These are phyloP conservation scores for Athripsodes cinereus DNA, from an alignment of 2,888 invertebrate genomes.

Conservation along the genomic window DNA sequence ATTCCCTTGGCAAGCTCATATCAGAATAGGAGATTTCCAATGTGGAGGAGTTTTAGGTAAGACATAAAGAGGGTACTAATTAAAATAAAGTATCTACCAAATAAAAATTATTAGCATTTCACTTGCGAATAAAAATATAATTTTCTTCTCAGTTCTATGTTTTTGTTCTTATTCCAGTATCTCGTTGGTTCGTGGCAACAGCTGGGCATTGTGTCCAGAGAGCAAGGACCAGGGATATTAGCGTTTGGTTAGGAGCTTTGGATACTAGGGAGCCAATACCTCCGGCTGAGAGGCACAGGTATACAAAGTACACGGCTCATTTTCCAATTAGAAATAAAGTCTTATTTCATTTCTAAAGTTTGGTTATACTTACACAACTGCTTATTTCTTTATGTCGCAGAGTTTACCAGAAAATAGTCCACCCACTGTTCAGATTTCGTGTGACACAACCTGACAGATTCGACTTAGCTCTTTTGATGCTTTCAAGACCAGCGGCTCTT, in stretches of 20 bases:
- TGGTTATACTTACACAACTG: too few relatives aligned
- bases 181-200: constrained; percentile 67
- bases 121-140: neutral
- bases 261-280: constrained; percentile 57
- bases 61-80: too few relatives aligned
- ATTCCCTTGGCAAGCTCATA: constrained; percentile 83
- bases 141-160: too few relatives aligned
- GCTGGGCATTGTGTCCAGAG: constrained; percentile 80
- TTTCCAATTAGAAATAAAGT: neutral
- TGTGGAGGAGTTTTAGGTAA: constrained; percentile 73
- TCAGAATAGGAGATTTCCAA: constrained; percentile 74
- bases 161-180: constrained; percentile 46
- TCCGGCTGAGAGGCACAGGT: constrained; percentile 57
- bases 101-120: neutral
- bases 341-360: too few relatives aligned
- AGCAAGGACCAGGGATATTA: constrained; percentile 64
- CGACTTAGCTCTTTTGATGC: constrained; percentile 68
- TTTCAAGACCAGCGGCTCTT: constrained; percentile 61
- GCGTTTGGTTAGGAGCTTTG: constrained; percentile 72
- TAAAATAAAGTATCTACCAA: too few relatives aligned
- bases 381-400: constrained; percentile 34
- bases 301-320: neutral
- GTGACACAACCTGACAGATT: constrained; percentile 78
- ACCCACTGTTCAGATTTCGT: constrained; percentile 74
- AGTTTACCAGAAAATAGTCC: constrained; percentile 67